phyloP scores from a whole-genome alignment of 2,888 invertebrate genomes.

The Pristionchus maxplancki region DNA sequence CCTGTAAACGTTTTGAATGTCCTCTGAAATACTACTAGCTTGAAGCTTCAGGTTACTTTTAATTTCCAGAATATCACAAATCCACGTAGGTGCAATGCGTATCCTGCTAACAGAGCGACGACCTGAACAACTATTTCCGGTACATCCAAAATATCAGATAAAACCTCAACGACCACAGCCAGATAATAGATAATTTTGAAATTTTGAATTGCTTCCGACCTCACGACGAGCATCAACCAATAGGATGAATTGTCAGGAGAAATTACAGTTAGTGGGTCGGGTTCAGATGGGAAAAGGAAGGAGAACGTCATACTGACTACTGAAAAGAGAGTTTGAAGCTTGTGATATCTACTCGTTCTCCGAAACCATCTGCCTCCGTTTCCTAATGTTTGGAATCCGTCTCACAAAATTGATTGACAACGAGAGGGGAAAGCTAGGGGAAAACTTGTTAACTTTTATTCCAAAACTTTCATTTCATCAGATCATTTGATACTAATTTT shows the following conservation, averaged over 20 bases:
- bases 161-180: background rate
- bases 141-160: no score
- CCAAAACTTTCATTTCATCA: background rate
- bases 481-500: background rate
- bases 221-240: background rate
- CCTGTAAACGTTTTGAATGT: background rate
- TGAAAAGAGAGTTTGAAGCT: background rate
- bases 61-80: background rate
- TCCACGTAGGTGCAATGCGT: background rate
- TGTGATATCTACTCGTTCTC: background rate
- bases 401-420: no score
- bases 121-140: no score
- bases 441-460: background rate
- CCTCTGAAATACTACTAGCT: no score
- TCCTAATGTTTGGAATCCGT: no score
- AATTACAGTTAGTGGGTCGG: background rate
- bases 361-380: background rate
- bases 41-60: no score
- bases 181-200: background rate
- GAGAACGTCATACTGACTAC: background rate
- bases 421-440: no score
- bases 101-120: background rate
- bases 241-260: background rate
- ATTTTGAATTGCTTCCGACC: background rate
- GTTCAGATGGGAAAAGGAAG: background rate